Conservation (phyloP, 2,888 invertebrate genomes). For the Hydroisotoma schaefferi region DNA sequence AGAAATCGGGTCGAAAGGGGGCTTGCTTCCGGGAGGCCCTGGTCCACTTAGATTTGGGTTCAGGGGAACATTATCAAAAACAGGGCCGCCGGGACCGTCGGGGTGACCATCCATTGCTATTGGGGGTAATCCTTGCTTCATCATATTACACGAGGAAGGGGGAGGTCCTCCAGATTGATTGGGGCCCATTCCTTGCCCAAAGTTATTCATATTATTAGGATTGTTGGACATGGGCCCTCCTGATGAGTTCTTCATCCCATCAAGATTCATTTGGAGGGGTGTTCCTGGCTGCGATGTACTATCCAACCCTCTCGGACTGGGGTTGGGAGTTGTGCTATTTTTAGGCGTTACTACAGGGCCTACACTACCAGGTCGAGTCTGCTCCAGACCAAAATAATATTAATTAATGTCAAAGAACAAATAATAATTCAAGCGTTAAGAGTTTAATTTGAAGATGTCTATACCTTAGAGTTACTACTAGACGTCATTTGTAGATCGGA, state of each 20-base stretch:
- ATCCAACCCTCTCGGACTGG: constrained; percentile 47
- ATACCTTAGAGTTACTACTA: constrained; percentile 43
- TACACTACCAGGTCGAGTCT: constrained; percentile 48
- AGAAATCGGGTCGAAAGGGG: constrained; percentile 83
- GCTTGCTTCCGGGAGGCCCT: constrained; percentile 50
- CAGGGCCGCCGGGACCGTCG: constrained; percentile 51
- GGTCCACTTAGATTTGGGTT: constrained; percentile 51
- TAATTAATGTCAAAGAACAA: neutral
- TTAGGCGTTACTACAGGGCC: constrained; percentile 48
- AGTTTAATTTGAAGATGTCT: neutral
- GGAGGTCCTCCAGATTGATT: constrained; percentile 23
- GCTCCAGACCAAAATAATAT: constrained; percentile 1
- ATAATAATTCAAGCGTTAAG: neutral
- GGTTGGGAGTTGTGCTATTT: constrained; percentile 48
- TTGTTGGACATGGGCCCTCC: neutral
- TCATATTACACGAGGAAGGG: constrained; percentile 43
- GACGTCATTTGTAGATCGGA: constrained; percentile 38
- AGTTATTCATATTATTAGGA: constrained; percentile 14
- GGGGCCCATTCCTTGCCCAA: constrained; percentile 32
- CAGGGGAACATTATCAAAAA: constrained; percentile 52
- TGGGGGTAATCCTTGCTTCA: constrained; percentile 44
- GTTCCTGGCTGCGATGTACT: constrained; percentile 48
- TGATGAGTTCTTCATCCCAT: constrained; percentile 43
- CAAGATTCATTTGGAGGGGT: constrained; percentile 48
- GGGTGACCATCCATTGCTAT: constrained; percentile 40